Conservation (phyloP, 1,140 invertebrate species). For the Temnothorax longispinosus region DNA sequence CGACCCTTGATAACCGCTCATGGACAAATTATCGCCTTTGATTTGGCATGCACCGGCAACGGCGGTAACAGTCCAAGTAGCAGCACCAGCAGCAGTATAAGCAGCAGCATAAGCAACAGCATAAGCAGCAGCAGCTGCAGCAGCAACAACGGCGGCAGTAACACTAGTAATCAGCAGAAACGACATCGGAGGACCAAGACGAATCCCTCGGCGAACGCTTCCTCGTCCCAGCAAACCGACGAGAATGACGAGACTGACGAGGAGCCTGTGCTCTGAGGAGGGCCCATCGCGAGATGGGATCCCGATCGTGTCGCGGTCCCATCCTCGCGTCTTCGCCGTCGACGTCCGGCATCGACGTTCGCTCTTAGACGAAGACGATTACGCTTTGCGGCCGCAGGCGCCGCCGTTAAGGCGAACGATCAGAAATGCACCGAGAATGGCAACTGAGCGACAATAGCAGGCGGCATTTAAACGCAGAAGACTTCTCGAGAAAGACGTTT, state of each 20-base stretch:
- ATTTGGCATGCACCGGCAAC: conserved; percentile 61
- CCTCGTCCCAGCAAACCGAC: conserved; percentile 69
- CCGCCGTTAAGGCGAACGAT: conserved; percentile 1
- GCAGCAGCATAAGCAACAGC: conserved; percentile 24
- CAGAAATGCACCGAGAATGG: neutral
- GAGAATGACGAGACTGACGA: conserved; percentile 83
- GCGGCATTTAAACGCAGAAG: conserved; percentile 1
- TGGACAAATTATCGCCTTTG: conserved; percentile 67
- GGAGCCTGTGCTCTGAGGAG: conserved; percentile 81
- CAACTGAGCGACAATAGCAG: conserved; percentile 2
- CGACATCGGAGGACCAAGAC: conserved; percentile 76
- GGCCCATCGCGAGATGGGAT: conserved; percentile 68
- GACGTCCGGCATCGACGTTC: conserved; percentile 36
- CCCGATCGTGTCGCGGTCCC: conserved; percentile 51
- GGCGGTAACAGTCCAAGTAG: conserved; percentile 61
- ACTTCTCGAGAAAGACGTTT: neutral
- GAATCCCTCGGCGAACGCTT: conserved; percentile 64
- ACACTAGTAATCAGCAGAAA: conserved; percentile 66
- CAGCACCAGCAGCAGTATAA: conserved; percentile 70
- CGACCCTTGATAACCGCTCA: conserved; percentile 88
- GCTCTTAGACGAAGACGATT: conserved; percentile 62
- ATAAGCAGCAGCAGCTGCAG: conserved; percentile 16
- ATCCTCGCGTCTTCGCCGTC: conserved; percentile 68
- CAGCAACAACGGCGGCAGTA: neutral
- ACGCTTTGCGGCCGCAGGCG: conserved; percentile 56